A percentile compares a stretch with the other conserved stretches of the same genome.
Conservation (phyloP, 2,888 invertebrate species). For the Lithophane leautieri region DNA sequence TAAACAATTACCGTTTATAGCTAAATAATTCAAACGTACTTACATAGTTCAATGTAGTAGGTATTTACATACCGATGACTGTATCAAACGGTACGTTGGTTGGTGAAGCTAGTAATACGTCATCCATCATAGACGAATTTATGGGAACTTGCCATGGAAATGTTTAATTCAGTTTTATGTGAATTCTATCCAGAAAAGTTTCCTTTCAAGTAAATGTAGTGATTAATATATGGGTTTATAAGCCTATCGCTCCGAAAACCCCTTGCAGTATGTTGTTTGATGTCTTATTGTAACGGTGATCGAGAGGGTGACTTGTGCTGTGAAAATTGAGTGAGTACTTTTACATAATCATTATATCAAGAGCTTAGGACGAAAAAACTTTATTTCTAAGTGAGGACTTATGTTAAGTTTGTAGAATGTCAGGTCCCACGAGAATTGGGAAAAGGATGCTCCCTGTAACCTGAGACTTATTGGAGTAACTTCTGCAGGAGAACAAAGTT, state of each 20-base stretch:
- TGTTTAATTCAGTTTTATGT: conserved; percentile 64
- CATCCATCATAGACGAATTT: conserved; percentile 59
- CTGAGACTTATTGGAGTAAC: conserved; percentile 8
- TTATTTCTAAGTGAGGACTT: conserved; percentile 3
- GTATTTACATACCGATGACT: conserved; percentile 54
- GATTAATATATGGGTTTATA: conserved; percentile 69
- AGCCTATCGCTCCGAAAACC: conserved; percentile 39
- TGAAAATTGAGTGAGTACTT: conserved; percentile 60
- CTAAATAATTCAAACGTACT: conserved; percentile 55
- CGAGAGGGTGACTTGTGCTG: conserved; percentile 3
- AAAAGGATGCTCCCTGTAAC: background rate
- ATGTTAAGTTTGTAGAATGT: conserved; percentile 12
- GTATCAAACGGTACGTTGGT: conserved; percentile 19
- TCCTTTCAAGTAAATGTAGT: conserved; percentile 69
- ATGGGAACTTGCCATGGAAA: conserved; percentile 75
- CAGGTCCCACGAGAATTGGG: background rate
- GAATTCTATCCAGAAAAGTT: conserved; percentile 70
- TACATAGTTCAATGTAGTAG: conserved; percentile 14
- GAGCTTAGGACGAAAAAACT: background rate
- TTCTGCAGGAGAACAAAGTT: background rate
- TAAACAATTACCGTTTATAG: conserved; percentile 46
- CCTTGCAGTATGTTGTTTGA: conserved; percentile 62
- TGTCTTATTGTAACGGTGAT: conserved; percentile 47
- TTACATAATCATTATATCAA: background rate
- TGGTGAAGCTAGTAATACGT: conserved; percentile 36